Conservation (phyloP, 2,797 vertebrate genomes). For the Geotrypetes seraphini region DNA sequence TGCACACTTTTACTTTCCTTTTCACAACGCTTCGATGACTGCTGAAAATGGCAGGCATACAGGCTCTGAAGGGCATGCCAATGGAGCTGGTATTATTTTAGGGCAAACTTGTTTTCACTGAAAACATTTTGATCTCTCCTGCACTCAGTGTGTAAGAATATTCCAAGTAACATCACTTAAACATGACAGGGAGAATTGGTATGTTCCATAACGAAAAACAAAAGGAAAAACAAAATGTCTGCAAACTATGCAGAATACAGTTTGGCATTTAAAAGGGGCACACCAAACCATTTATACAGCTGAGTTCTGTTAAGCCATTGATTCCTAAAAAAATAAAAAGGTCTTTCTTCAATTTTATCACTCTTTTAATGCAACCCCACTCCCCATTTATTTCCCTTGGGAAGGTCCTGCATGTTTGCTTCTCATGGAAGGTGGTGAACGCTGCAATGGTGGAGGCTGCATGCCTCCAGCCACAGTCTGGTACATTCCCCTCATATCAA, state of each 20-base stretch:
- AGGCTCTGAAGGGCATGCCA: slow-evolving; percentile 49
- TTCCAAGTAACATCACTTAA: slow-evolving; percentile 59
- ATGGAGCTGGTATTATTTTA: slow-evolving; percentile 49
- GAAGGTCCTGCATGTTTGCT: slow-evolving; percentile 89
- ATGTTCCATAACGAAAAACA: slow-evolving; percentile 49
- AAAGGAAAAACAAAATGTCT: slow-evolving; percentile 16
- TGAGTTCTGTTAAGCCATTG: slow-evolving; percentile 67
- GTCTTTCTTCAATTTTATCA: slow-evolving; percentile 56
- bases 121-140: slow-evolving; percentile 69
- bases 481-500: slow-evolving; percentile 91
- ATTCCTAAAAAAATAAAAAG: slow-evolving; percentile 72
- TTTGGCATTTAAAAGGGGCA: slow-evolving; percentile 46
- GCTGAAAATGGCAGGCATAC: slow-evolving; percentile 44
- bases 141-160: slow-evolving; percentile 58
- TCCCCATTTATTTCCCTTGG: slow-evolving; percentile 82
- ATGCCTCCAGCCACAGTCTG: slow-evolving; percentile 67
- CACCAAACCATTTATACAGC: slow-evolving; percentile 57
- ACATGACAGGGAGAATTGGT: slow-evolving; percentile 37
- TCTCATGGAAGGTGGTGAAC: slow-evolving; percentile 67
- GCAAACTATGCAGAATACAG: slow-evolving; percentile 44
- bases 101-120: slow-evolving; percentile 68
- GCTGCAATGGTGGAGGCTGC: slow-evolving; percentile 66
- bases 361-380: slow-evolving; percentile 71
- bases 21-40: slow-evolving; percentile 31
- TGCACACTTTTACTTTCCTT: slow-evolving; percentile 47